Percentiles rank a stretch among this genome's conserved stretches.
Evolutionary conservation across 2,113 vertebrate species (phyloP).

Genomic region (Leptobrachium ailaonicum): DNA sequence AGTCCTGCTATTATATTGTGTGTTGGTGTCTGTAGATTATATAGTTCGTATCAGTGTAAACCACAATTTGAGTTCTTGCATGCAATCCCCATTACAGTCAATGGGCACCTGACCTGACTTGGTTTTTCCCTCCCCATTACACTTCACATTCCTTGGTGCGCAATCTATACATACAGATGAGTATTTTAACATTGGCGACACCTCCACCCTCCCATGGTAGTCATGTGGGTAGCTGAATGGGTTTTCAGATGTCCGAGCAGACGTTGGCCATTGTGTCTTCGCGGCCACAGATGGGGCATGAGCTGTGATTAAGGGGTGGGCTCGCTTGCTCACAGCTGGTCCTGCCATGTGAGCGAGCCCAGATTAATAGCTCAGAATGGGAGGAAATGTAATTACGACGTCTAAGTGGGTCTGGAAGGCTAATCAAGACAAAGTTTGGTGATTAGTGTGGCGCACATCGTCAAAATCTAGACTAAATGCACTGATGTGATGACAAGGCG

Average conservation of each 20-base stretch:
- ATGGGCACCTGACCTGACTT: too few relatives aligned
- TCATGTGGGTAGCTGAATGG: too few relatives aligned
- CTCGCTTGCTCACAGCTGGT: constrained; percentile 38
- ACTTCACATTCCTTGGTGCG: too few relatives aligned
- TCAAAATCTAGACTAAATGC: constrained; percentile 23
- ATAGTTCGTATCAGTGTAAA: too few relatives aligned
- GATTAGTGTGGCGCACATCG: constrained; percentile 16
- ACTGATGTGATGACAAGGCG: neutral
- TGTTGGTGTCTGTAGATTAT: too few relatives aligned
- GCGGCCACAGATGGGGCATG: constrained; percentile 3
- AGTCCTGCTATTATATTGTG: too few relatives aligned
- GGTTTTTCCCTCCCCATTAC: too few relatives aligned
- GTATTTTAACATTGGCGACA: too few relatives aligned
- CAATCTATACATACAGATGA: too few relatives aligned
- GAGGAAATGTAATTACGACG: constrained; percentile 46
- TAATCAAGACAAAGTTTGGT: constrained; percentile 37
- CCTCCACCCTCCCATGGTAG: too few relatives aligned
- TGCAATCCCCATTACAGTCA: too few relatives aligned
- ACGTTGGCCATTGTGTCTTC: constrained; percentile 3
- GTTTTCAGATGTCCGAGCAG: neutral
- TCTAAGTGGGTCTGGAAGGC: constrained; percentile 33
- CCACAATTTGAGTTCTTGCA: too few relatives aligned
- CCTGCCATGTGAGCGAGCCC: constrained; percentile 23
- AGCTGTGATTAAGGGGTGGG: constrained; percentile 37
- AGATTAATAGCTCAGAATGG: constrained; percentile 38